Evolutionary conservation across 2,113 vertebrate species (phyloP), one percentile per base, ranked within the genome.

Genomic region (Seriola quinqueradiata): DNA sequence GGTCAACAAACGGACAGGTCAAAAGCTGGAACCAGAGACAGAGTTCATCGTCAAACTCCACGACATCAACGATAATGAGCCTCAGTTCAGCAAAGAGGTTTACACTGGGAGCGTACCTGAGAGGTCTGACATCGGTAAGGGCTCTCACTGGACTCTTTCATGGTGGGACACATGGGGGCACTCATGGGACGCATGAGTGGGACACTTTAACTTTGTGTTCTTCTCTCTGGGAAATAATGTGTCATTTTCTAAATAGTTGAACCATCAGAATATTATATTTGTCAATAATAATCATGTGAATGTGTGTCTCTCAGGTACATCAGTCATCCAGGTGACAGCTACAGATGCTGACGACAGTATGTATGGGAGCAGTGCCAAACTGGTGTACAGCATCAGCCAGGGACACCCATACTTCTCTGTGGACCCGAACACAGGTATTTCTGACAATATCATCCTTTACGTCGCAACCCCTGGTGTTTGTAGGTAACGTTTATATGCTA

Each of bases 21-120:
- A 90, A 68, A 97, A 97, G 0, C 95, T 99, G 85, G 98, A 99
- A 92, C 97, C 97, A 0, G 97, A 98, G 92, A 98, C 98, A 0
- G 97, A 99, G 69, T 99, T 99, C 90, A 95, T 96, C 83, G 96
- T 99, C 85, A 99, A 99, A 89, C 97, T 99, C 75, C 98, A 99
- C 57, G 98, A 99, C 90, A 97, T 99, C 93, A 99, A 99, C 32
- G 98, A 99, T 87, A 99, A 99, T 7, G 98, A 99, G 72, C 98
- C 98, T 16, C 96, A 96, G 89, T 99, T 99, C 94, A 96, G 95
- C 82, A 95, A 97, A 92, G 97, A 98, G 0, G 70, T 97, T 63
- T 99, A 99, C 90, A 95, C 89, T 0, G 97, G 96, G 63, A 97
- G 94, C 1, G 96, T 99, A 17, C 97, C 97, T 0, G 98, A 99